These are phyloP conservation scores for Neostethus bicornis DNA, from an alignment of 2,797 vertebrate species.

Conservation along the genomic window DNA sequence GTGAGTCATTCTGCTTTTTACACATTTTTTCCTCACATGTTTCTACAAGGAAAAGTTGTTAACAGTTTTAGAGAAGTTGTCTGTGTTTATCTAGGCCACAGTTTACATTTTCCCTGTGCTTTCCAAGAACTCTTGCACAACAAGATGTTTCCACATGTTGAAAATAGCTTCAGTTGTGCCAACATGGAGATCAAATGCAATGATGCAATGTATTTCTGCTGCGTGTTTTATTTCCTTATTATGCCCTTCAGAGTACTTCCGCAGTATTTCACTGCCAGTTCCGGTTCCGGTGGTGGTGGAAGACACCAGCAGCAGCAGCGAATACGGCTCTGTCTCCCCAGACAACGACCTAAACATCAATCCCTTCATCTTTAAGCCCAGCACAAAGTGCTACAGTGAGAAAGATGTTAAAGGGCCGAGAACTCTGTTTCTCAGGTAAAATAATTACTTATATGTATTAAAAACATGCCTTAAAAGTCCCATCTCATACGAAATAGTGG, in stretches of 20 bases:
- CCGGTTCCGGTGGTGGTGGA: conserved; percentile 97
- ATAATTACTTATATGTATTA: too few species aligned
- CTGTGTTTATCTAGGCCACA: conserved; percentile 22
- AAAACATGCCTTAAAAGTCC: too few species aligned
- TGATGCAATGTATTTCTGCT: too few species aligned
- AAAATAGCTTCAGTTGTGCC: neutral
- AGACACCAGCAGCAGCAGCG: conserved; percentile 96
- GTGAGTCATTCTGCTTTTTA: conserved; percentile 79
- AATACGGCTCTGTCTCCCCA: conserved; percentile 96
- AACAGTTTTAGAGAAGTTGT: conserved; percentile 27
- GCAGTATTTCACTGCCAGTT: conserved; percentile 95
- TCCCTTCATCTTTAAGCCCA: conserved; percentile 94
- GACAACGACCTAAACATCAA: conserved; percentile 94
- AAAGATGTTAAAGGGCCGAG: conserved; percentile 89
- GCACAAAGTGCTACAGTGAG: conserved; percentile 93
- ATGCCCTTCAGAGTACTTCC: conserved; percentile 87
- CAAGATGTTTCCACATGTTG: conserved; percentile 23
- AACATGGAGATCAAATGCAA: neutral
- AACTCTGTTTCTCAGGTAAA: conserved; percentile 92
- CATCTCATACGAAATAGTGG: too few species aligned
- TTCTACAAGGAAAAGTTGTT: conserved; percentile 4
- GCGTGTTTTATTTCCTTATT: neutral
- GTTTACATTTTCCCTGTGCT: conserved; percentile 24
- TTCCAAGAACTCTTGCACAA: conserved; percentile 42
- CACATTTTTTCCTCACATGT: conserved; percentile 9